A percentile compares a stretch with the other conserved stretches of the same genome.
Conservation (phyloP, 2,113 vertebrate genomes). For the Pionites leucogaster region DNA sequence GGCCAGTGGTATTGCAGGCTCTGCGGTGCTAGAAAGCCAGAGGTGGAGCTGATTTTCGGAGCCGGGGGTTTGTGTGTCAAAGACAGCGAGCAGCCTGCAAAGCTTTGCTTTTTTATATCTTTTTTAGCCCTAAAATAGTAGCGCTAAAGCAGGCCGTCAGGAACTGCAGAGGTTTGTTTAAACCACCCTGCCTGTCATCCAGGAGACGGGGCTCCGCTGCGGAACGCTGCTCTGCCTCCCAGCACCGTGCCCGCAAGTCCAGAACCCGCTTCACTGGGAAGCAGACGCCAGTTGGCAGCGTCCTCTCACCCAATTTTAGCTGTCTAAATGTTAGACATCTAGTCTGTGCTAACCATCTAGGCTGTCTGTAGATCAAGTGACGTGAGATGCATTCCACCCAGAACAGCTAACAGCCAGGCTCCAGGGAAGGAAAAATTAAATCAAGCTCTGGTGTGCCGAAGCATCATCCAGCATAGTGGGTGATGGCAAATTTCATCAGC, state of each 20-base stretch:
- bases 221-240: background rate
- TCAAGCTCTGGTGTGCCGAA: background rate
- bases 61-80: background rate
- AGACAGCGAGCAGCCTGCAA: background rate
- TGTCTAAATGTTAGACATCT: background rate
- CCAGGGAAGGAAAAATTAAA: background rate
- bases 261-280: background rate
- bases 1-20: rapidly evolving
- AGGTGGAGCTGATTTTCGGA: background rate
- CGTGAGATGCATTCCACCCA: background rate
- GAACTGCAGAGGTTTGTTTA: background rate
- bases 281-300: background rate
- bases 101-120: background rate
- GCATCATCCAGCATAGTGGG: background rate
- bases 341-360: background rate
- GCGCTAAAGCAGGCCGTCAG: background rate
- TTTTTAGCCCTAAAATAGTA: background rate
- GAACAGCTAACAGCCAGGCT: background rate
- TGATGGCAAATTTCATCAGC: background rate
- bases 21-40: background rate
- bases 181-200: background rate
- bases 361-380: background rate
- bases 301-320: constrained; percentile 5
- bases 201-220: background rate
- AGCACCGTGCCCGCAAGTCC: background rate